Base-by-base conservation (phyloP, 2,113 vertebrate species). In the Corydoras maculifer region DNA sequence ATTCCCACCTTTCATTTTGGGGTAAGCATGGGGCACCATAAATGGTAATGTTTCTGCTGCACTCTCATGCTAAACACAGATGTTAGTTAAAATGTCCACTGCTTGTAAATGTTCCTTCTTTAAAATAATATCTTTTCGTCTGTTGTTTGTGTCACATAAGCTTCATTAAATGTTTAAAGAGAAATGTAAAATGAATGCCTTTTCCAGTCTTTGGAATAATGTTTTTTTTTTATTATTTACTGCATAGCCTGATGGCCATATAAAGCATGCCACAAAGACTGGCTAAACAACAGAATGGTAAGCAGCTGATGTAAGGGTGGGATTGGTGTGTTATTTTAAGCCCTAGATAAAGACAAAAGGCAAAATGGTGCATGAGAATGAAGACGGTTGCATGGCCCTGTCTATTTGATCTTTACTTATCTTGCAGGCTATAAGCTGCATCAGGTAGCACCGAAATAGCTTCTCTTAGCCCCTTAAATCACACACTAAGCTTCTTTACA, bases 281-380 rank as follows among this genome's bases (percentile, higher is more conserved):
- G 55, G 43, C 35, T 68, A 31, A 65, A 58, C 32, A 70, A 60
- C 60, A 10, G 49, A 53, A 57, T 66, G 62, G 55, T 61, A 11
- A 35, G 14, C 12, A 13, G 57, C 35, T 70, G 70, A 65, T 75
- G 62, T 67, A 75, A 65, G 65, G 25, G 35, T 62, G 48, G 69
- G 66, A 66, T 11, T 51, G 18, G 25, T 18, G 57, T 32, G 57
- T 65, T 75, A 58, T 68, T 68, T 75, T 75, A 69, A 77, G 61
- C 60, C 43, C 65, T 62, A 32, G 66, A 64, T 72, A 58, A 59
- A 58, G n/a, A 69, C 29, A 31, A 30, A 32, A 9, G 48, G 31
- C 31, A 71, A 15, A 63, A 30, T 8, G 59, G 60, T 18, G 25
- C 62, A 75, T 65, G 58, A 69, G 69, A 72, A 75, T 51, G n/a